These are phyloP conservation scores for Coluber constrictor DNA, from an alignment of 2,797 vertebrate genomes.

Conservation along the genomic window DNA sequence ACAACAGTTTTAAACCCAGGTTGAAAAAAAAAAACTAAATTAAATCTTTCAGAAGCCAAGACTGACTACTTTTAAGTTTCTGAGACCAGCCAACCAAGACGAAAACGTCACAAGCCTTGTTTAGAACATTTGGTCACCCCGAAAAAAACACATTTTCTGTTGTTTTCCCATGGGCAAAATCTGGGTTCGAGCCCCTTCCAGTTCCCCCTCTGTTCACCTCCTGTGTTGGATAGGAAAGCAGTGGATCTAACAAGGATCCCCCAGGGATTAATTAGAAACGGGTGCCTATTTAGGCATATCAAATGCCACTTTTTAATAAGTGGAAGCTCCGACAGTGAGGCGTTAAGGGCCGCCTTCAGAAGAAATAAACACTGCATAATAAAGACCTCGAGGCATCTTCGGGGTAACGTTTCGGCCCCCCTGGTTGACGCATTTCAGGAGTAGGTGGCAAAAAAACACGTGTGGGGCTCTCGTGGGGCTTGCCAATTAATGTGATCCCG, in stretches of 20 bases:
- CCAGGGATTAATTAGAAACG: conserved; percentile 56
- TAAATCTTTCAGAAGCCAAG: background rate
- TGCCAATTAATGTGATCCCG: conserved; percentile 48
- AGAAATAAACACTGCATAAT: background rate
- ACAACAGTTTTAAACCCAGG: background rate
- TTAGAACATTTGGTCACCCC: background rate
- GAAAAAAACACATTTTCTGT: background rate
- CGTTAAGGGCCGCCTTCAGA: conserved; percentile 13
- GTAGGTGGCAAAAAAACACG: background rate
- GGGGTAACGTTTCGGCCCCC: background rate
- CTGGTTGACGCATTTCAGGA: background rate
- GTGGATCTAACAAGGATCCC: background rate
- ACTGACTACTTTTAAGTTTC: background rate
- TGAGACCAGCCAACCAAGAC: background rate
- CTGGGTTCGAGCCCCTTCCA: background rate
- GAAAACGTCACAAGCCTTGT: background rate
- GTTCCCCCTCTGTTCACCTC: background rate
- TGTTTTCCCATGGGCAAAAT: conserved; percentile 6
- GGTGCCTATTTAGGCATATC: conserved; percentile 21
- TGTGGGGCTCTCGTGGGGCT: background rate
- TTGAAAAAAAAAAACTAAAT: background rate
- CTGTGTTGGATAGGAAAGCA: conserved; percentile 18
- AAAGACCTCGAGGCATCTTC: background rate
- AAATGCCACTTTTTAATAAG: conserved; percentile 17
- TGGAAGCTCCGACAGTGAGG: background rate